Evolutionary conservation across 2,888 invertebrate species (phyloP).

Genomic region (Camptogramma bilineatum): DNA sequence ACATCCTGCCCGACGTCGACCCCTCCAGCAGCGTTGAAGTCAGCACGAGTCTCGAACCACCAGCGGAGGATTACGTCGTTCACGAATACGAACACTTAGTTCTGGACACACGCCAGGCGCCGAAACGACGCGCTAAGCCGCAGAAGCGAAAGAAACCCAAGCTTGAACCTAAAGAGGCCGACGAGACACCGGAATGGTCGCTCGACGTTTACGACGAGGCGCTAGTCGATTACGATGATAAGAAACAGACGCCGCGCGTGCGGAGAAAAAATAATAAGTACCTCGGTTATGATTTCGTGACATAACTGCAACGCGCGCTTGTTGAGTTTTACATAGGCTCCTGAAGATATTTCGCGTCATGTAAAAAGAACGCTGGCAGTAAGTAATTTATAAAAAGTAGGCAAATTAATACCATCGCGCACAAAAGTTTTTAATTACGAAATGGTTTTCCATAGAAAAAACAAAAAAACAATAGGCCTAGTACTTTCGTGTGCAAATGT

Average conservation of each 20-base stretch:
- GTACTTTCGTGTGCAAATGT: too few species aligned
- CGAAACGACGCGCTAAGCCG: constrained; percentile 54
- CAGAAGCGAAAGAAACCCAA: constrained; percentile 59
- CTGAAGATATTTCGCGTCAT: too few species aligned
- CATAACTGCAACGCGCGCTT: constrained; percentile 53
- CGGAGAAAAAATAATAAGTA: constrained; percentile 82
- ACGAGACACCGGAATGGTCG: constrained; percentile 62
- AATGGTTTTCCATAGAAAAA: too few species aligned
- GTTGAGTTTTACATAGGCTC: constrained; percentile 17
- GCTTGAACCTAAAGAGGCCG: constrained; percentile 39
- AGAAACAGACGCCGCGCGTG: constrained; percentile 68
- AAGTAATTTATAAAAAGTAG: too few species aligned
- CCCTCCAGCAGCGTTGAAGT: constrained; percentile 76
- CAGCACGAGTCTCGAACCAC: constrained; percentile 74
- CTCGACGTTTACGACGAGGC: constrained; percentile 72
- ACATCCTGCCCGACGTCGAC: constrained; percentile 78
- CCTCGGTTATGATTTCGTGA: constrained; percentile 76
- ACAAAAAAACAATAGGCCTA: too few species aligned
- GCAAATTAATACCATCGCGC: too few species aligned
- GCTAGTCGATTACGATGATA: constrained; percentile 73
- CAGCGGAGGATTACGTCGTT: constrained; percentile 68
- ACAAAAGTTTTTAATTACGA: too few species aligned
- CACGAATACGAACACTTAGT: constrained; percentile 75
- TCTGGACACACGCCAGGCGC: constrained; percentile 48
- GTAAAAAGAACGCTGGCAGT: too few species aligned